phyloP scores from a whole-genome alignment of 2,797 vertebrate species.

The Spinus olivaceus region DNA sequence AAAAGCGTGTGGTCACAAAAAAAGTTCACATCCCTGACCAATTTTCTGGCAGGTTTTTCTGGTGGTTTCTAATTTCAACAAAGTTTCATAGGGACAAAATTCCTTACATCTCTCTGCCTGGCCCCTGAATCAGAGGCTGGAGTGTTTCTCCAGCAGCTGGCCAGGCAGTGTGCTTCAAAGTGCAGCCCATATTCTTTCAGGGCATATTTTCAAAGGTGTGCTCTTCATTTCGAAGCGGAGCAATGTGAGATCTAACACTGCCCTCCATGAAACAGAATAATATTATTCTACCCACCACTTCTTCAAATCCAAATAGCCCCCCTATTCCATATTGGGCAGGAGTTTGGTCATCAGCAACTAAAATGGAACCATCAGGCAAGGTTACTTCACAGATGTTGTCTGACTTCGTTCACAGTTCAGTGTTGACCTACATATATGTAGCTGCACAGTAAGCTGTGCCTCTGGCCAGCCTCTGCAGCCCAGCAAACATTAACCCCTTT shows the following conservation, averaged over 20 bases:
- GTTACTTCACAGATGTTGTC: not conserved
- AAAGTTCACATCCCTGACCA: not conserved
- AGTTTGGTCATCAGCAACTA: not conserved
- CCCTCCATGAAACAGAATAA: not conserved
- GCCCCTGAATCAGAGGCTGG: not conserved
- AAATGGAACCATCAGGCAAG: not conserved
- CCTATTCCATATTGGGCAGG: not conserved
- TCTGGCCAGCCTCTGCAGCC: not conserved
- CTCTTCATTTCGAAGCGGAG: not conserved
- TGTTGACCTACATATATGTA: not conserved
- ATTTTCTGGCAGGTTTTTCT: not conserved
- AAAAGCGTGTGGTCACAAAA: not conserved
- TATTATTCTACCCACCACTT: not conserved
- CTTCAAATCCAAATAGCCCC: not conserved
- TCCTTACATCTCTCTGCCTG: not conserved
- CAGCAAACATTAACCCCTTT: not conserved
- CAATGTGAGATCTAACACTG: not conserved
- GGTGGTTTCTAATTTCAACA: not conserved
- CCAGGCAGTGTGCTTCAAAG: not conserved
- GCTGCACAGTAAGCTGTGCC: not conserved
- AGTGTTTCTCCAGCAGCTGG: not conserved
- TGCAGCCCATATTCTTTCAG: not conserved
- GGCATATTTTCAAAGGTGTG: not conserved
- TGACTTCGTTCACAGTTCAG: not conserved
- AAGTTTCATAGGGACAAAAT: not conserved